Base-by-base conservation (phyloP, 2,888 invertebrate genomes). In the Agrotis ipsilon region DNA sequence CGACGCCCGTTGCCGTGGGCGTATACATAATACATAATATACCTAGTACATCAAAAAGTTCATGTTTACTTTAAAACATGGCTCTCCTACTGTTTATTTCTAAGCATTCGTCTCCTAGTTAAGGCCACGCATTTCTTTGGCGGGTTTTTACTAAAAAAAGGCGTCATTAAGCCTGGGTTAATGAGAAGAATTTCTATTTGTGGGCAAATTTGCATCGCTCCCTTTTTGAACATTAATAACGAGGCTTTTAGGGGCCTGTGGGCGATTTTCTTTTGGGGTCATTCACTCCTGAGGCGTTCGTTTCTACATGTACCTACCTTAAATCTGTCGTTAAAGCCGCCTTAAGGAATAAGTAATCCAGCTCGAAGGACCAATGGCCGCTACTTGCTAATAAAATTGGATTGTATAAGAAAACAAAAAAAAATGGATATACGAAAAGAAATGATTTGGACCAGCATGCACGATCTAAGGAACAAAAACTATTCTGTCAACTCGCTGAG, bases 131-230 rank as follows among this genome's bases (percentile, higher is more conserved):
- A 75, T 84, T 87, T 86, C 83, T 86, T 87, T 85, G 58, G 62
- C 67, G n/a, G 71, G 72, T 46, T 82, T 86, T 82, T 67, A 81
- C 75, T 69, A 78, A 86, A 87, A 57, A 85, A 86, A 80, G 76
- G 39, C 81, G 82, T 87, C 87, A 85, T 89, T 89, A 89, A 83
- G 67, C 78, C 75, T 60, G 57, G 55, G 77, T 89, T 87, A 89
- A 89, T 89, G 89, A 89, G 88, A 84, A 73, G 79, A 81, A 84
- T 84, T 87, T 87, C 86, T 87, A 85, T 85, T 88, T 84, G 83
- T 83, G 81, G 79, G 78, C 51, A 82, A 85, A 85, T 85, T 85
- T 85, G 77, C 84, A 83, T 85, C 77, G 73, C 80, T 77, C 81
- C 75, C 81, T 82, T 81, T 80, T 79, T 75, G 70, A 78, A 68